Evolutionary conservation across 2,888 invertebrate species (phyloP).

Genomic region (Athripsodes cinereus): DNA sequence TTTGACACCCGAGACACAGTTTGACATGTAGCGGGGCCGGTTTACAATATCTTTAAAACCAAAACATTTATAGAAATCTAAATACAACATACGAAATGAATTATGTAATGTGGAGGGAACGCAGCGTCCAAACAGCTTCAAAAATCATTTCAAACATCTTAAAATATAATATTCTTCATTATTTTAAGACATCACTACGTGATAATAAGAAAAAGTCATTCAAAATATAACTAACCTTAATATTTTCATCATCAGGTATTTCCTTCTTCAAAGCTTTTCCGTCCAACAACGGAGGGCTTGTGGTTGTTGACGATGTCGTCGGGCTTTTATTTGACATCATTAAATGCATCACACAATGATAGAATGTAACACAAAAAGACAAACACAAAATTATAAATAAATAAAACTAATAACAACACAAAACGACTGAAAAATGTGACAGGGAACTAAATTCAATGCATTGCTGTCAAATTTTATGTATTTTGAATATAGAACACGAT

Average conservation of each 20-base stretch:
- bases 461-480: background rate
- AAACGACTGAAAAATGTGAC: background rate
- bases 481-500: background rate
- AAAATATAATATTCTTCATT: too few relatives aligned
- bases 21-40: too few relatives aligned
- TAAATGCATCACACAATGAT: constrained; percentile 9
- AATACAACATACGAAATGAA: background rate
- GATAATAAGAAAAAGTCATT: background rate
- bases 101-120: background rate
- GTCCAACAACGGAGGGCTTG: constrained; percentile 36
- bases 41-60: background rate
- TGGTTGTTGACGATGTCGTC: constrained; percentile 31
- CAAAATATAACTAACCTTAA: constrained; percentile 53
- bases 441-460: background rate
- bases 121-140: too few relatives aligned
- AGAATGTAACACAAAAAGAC: background rate
- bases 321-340: constrained; percentile 28
- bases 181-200: background rate
- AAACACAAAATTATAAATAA: constrained; percentile 5
- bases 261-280: constrained; percentile 59
- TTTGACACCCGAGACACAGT: too few relatives aligned
- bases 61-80: background rate
- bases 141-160: too few relatives aligned
- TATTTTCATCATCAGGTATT: constrained; percentile 61
- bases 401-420: background rate